A percentile compares a stretch with the other conserved stretches of the same genome.
These are phyloP conservation scores for Cenopis cana DNA, from an alignment of 2,888 invertebrate species.

Conservation along the genomic window DNA sequence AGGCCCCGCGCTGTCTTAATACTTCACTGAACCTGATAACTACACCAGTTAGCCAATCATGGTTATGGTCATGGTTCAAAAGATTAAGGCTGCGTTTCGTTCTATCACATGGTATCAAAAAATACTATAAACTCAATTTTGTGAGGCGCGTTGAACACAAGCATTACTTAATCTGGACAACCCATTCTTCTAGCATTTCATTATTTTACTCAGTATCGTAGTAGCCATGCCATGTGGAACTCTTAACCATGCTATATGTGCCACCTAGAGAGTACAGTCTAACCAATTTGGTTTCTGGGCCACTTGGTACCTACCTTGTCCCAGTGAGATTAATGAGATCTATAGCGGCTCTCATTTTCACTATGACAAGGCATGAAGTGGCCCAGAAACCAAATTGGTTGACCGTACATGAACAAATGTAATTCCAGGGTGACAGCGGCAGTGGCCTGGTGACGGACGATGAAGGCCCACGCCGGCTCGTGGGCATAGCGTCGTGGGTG, in stretches of 20 bases:
- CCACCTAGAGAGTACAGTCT: no score
- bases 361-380: no score
- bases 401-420: not conserved
- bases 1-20: no score
- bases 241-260: no score
- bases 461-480: slow-evolving; percentile 54
- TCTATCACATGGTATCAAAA: not conserved
- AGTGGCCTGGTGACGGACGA: slow-evolving; percentile 68
- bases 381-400: not conserved
- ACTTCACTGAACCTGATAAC: no score
- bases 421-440: slow-evolving; percentile 78
- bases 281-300: no score
- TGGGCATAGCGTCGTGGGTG: slow-evolving; percentile 79
- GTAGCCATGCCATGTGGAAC: no score
- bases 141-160: not conserved
- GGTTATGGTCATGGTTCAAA: not conserved
- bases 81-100: not conserved
- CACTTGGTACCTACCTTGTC: no score
- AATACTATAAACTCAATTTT: not conserved
- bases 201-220: not conserved
- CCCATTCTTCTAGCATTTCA: not conserved
- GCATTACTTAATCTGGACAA: not conserved
- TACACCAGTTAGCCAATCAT: not conserved
- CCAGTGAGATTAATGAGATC: no score
- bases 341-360: no score